Evolutionary conservation across 2,113 vertebrate species (phyloP).

Genomic region (Coracopsis vasa): DNA sequence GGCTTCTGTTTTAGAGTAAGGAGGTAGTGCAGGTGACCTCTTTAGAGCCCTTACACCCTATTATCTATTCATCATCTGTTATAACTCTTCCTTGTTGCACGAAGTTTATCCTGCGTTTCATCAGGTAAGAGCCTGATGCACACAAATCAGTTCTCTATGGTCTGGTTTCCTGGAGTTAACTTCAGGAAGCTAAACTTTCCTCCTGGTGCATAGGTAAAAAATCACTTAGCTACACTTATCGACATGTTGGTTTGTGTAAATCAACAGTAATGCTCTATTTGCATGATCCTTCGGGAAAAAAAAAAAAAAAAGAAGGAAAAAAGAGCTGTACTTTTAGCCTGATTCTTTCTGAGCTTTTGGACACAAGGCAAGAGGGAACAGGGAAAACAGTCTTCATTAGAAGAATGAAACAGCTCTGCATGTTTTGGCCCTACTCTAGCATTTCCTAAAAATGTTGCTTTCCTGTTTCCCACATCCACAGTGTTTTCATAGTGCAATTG

Average conservation of each 20-base stretch:
- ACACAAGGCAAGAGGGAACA: not conserved
- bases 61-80: constrained; percentile 28
- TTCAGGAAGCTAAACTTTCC: not conserved
- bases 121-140: not conserved
- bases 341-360: not conserved
- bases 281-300: not conserved
- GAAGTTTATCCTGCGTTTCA: not conserved
- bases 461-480: not conserved
- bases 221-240: not conserved
- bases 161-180: not conserved
- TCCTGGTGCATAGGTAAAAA: not conserved
- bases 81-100: not conserved
- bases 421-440: not conserved
- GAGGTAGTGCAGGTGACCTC: constrained; percentile 17
- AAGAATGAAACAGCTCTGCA: not conserved
- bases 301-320: not conserved
- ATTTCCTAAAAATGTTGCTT: not conserved
- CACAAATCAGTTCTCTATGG: not conserved
- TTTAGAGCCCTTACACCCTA: not conserved
- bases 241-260: fast-evolving
- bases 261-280: not conserved
- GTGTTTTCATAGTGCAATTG: not conserved
- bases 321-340: not conserved
- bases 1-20: not conserved
- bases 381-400: not conserved